Evolutionary conservation across 2,888 invertebrate genomes (phyloP).

Genomic region (Xylota segnis): DNA sequence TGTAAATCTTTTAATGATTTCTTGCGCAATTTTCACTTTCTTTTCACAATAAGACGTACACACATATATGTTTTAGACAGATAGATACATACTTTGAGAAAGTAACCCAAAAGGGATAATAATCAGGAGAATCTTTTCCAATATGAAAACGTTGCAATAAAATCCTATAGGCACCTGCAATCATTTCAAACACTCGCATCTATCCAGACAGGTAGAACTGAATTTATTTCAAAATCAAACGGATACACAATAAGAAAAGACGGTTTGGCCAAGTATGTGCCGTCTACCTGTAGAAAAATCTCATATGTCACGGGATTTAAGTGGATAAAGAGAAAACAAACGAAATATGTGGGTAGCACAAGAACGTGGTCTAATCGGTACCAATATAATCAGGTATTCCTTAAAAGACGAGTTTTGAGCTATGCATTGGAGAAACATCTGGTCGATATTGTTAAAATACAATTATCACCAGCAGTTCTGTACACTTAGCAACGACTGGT

Average conservation of each 20-base stretch:
- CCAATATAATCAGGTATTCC: conserved; percentile 4
- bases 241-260: conserved; percentile 20
- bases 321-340: background rate
- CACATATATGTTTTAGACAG: no score
- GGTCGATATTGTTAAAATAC: background rate
- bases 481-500: background rate
- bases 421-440: background rate
- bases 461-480: background rate
- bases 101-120: conserved; percentile 33
- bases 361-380: conserved; percentile 31
- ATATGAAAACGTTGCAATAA: conserved; percentile 31
- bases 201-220: conserved; percentile 27
- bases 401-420: background rate
- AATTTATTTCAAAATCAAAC: conserved; percentile 1
- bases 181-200: background rate
- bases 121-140: conserved; percentile 26
- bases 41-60: conserved; percentile 11
- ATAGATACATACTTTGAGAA: conserved; percentile 14
- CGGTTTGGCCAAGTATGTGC: background rate
- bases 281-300: conserved; percentile 43
- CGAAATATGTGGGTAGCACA: background rate
- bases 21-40: conserved; percentile 70
- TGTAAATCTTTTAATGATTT: conserved; percentile 36
- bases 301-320: conserved; percentile 55
- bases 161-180: conserved; percentile 6